These are phyloP conservation scores for Neosilurus mollespiculum DNA, from an alignment of 2,797 vertebrate species.

Conservation along the genomic window DNA sequence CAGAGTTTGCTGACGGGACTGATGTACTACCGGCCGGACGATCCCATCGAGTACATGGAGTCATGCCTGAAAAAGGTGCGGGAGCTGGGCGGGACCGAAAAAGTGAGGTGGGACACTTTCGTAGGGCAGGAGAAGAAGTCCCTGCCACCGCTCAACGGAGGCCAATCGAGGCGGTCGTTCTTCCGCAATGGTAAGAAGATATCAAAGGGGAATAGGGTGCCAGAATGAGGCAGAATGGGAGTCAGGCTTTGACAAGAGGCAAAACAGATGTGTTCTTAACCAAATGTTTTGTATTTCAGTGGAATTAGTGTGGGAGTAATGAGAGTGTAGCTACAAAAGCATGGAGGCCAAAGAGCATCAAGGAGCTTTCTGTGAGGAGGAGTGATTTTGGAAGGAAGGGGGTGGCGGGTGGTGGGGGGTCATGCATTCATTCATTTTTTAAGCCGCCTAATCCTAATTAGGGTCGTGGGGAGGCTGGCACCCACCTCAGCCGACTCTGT, in stretches of 20 bases:
- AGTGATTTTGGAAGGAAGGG: too few species aligned
- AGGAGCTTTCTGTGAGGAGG: too few species aligned
- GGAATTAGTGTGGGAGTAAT: neutral
- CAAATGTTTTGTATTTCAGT: neutral
- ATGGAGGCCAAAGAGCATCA: too few species aligned
- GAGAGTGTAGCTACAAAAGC: neutral
- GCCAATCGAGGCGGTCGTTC: conserved; percentile 89
- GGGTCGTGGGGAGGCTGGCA: too few species aligned
- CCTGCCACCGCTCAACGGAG: conserved; percentile 90
- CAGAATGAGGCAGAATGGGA: neutral
- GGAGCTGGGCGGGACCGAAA: conserved; percentile 90
- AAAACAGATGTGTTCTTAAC: neutral
- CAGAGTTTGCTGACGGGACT: conserved; percentile 96
- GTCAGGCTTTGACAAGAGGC: too few species aligned
- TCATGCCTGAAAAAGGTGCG: conserved; percentile 89
- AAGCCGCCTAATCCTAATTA: too few species aligned
- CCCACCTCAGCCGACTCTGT: too few species aligned
- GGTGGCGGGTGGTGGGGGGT: too few species aligned
- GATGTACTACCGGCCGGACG: conserved; percentile 95
- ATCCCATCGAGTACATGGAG: conserved; percentile 96
- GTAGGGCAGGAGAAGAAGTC: conserved; percentile 95
- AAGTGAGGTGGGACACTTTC: conserved; percentile 96
- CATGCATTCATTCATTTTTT: too few species aligned
- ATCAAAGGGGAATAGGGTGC: neutral
- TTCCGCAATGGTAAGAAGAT: conserved; percentile 86